Conservation (phyloP, 2,888 invertebrate species). For the Acleris sparsana region DNA sequence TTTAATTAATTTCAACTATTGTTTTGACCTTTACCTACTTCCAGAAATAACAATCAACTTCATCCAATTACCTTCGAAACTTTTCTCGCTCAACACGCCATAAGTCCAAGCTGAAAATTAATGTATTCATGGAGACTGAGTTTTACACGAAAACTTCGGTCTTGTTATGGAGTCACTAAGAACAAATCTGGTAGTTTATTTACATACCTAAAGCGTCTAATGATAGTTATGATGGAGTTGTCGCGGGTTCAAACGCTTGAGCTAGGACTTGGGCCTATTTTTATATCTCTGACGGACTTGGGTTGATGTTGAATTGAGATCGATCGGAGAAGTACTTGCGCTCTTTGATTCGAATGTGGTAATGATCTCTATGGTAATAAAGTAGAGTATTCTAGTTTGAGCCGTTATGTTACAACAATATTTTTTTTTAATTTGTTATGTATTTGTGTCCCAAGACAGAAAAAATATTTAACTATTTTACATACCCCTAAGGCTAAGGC, state of each 20-base stretch:
- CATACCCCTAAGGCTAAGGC: no score
- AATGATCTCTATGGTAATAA: no score
- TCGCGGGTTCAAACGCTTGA: not conserved
- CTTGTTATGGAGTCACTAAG: not conserved
- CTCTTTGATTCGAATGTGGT: not conserved
- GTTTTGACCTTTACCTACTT: no score
- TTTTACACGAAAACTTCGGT: not conserved
- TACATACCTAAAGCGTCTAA: constrained; percentile 2
- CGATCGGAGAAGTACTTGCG: not conserved
- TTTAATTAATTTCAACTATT: no score
- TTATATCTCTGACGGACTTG: constrained; percentile 2
- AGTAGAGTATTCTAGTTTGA: no score
- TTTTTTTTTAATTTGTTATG: no score
- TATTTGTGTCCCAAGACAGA: no score
- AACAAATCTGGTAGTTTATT: constrained; percentile 6
- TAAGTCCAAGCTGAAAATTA: not conserved
- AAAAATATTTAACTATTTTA: no score
- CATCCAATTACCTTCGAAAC: no score
- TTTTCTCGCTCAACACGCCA: no score
- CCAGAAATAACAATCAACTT: no score
- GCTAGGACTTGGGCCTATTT: not conserved
- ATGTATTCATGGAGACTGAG: not conserved
- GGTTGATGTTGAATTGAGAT: not conserved
- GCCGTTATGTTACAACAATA: no score
- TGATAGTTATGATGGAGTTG: constrained; percentile 6